phyloP scores from a whole-genome alignment of 35 echinoderm and acorn worm genomes.

The Acanthaster planci region DNA sequence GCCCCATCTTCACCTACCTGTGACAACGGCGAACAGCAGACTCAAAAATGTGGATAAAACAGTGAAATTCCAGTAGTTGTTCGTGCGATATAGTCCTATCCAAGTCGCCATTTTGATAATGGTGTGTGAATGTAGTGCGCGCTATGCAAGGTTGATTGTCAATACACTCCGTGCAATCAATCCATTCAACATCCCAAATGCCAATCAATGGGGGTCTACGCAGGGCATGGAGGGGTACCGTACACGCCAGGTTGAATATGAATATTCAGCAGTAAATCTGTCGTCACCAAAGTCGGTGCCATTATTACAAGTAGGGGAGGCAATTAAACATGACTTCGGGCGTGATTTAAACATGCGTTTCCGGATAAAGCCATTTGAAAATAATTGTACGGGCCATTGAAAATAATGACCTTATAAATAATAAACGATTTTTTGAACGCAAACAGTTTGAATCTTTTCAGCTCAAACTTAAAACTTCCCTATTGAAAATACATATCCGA shows the following conservation, averaged over 20 bases:
- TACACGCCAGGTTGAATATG: constrained; percentile 1
- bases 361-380: too few relatives aligned
- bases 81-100: neutral
- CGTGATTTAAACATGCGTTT: too few relatives aligned
- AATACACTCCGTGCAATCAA: constrained; percentile 14
- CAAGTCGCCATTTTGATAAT: constrained; percentile 27
- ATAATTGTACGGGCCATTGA: too few relatives aligned
- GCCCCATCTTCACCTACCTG: constrained; percentile 2
- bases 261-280: neutral
- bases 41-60: neutral
- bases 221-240: neutral
- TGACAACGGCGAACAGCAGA: neutral
- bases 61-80: constrained; percentile 19
- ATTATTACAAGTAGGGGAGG: too few relatives aligned
- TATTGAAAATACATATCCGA: too few relatives aligned
- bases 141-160: constrained; percentile 30
- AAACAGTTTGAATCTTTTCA: too few relatives aligned
- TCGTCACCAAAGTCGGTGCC: neutral
- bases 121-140: neutral
- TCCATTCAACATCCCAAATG: constrained; percentile 29
- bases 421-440: too few relatives aligned
- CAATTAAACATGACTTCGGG: too few relatives aligned
- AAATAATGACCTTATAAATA: too few relatives aligned
- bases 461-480: too few relatives aligned
- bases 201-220: constrained; percentile 24